phyloP scores from a whole-genome alignment of 30 jellyfish, hydroid and myxozoan species.

The Aurelia sp. region DNA sequence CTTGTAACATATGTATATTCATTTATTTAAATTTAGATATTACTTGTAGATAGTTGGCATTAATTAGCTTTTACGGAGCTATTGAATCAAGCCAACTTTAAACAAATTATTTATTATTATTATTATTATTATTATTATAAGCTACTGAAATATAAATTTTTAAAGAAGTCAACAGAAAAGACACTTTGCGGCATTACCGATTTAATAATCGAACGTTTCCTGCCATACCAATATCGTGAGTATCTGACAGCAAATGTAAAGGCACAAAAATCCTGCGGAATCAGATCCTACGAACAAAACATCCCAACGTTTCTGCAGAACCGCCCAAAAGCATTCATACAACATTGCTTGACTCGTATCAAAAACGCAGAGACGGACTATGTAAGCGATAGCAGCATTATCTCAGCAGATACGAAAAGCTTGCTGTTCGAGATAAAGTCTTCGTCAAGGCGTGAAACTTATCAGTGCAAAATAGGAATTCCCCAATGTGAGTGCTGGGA shows the following conservation, averaged over 20 bases:
- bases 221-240: conserved; percentile 29
- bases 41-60: no score
- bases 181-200: conserved; percentile 19
- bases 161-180: conserved; percentile 29
- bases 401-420: conserved; percentile 3
- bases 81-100: no score
- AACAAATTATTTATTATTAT: no score
- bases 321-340: conserved; percentile 30
- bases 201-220: conserved; percentile 9
- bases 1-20: no score
- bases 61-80: no score
- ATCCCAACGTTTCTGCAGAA: conserved; percentile 7
- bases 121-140: no score
- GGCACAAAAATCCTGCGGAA: conserved; percentile 15
- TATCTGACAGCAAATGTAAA: conserved; percentile 31
- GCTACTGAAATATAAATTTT: conserved; percentile 27
- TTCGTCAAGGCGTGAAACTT: conserved; percentile 17
- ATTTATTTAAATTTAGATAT: no score
- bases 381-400: conserved; percentile 6
- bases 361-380: conserved; percentile 3
- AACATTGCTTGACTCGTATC: conserved; percentile 22
- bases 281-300: conserved; percentile 7
- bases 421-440: conserved; percentile 1
- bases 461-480: not conserved
- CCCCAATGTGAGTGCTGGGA: conserved; percentile 23